Conservation (phyloP, 2,113 vertebrate species). For the Bubo scandiacus region DNA sequence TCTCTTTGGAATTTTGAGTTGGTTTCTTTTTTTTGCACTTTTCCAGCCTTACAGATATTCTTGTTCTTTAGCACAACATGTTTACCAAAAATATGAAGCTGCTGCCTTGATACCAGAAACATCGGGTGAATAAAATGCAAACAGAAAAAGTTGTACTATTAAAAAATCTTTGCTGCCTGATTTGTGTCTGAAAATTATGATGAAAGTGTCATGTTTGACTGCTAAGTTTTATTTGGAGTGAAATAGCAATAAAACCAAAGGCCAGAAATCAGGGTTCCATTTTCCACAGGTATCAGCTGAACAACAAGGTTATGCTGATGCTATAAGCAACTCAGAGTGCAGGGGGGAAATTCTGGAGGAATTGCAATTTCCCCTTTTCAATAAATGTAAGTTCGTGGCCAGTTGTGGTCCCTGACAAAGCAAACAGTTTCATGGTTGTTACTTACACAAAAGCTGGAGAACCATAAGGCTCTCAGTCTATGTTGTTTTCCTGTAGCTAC, state of each 20-base stretch:
- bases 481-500: background rate
- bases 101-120: background rate
- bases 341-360: background rate
- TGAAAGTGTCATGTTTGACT: background rate
- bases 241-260: background rate
- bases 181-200: background rate
- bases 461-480: accelerated
- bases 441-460: background rate
- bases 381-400: background rate
- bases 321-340: background rate
- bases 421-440: background rate
- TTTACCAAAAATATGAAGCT: background rate
- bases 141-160: background rate
- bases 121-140: background rate
- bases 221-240: background rate
- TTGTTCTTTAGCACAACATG: background rate
- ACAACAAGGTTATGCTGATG: background rate
- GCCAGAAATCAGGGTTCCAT: background rate
- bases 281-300: background rate
- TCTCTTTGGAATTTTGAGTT: background rate
- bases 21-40: background rate
- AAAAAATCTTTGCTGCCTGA: background rate
- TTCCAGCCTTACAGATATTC: background rate
- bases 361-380: background rate
- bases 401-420: accelerated